phyloP scores from a whole-genome alignment of 2,888 invertebrate genomes.

The Macaria notata region DNA sequence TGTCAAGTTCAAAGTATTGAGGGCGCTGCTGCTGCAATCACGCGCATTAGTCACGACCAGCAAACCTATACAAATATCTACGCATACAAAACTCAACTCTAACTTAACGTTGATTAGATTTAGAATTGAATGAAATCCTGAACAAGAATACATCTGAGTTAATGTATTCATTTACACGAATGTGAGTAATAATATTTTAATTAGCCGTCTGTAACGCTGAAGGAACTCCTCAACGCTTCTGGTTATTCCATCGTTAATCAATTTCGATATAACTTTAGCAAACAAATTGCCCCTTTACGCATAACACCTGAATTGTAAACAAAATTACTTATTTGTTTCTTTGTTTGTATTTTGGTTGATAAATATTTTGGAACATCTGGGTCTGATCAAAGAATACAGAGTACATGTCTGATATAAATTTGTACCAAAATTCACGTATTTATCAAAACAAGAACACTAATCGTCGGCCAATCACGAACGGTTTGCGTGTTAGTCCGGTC shows the following conservation, averaged over 20 bases:
- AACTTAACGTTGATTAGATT: conserved; percentile 6
- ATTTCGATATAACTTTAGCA: too few species aligned
- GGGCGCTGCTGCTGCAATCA: conserved; percentile 55
- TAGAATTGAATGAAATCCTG: conserved; percentile 6
- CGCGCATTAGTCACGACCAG: conserved; percentile 51
- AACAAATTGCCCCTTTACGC: too few species aligned
- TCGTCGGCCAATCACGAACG: conserved; percentile 19
- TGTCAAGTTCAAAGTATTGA: conserved; percentile 68
- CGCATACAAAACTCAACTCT: background rate
- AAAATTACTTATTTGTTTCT: background rate
- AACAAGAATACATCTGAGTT: background rate
- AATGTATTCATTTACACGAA: conserved; percentile 7
- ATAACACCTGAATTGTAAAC: too few species aligned
- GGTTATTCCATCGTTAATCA: too few species aligned
- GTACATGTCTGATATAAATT: too few species aligned
- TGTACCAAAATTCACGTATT: conserved; percentile 17
- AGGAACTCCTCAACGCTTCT: background rate
- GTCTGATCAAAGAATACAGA: too few species aligned
- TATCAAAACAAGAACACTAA: conserved; percentile 2
- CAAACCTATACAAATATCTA: conserved; percentile 22
- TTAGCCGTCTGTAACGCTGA: conserved; percentile 8
- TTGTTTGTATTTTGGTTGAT: too few species aligned
- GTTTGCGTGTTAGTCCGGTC: conserved; percentile 27
- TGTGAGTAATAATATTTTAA: conserved; percentile 16
- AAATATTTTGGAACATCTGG: too few species aligned